These are phyloP conservation scores for Apeltes quadracus DNA, from an alignment of 2,113 vertebrate species.

Conservation along the genomic window DNA sequence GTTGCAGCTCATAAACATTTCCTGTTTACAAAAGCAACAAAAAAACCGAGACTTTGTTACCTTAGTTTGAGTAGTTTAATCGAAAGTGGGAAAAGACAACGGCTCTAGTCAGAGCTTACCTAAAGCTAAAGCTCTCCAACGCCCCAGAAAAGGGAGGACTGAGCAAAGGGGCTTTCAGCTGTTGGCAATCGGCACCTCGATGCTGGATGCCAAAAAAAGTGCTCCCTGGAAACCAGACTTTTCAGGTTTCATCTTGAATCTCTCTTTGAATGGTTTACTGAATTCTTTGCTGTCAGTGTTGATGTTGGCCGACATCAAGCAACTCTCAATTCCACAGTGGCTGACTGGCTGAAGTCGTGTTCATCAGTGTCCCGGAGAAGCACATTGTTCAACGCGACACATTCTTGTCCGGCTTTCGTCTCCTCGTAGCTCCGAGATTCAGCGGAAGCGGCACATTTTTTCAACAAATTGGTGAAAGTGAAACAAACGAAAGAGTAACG, in stretches of 20 bases:
- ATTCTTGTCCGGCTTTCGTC: neutral
- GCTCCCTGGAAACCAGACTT: neutral
- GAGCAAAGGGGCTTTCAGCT: neutral
- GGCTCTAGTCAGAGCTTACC: neutral
- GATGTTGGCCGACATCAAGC: neutral
- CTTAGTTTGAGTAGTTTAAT: neutral
- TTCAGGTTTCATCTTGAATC: neutral
- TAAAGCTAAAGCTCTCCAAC: neutral
- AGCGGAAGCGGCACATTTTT: neutral
- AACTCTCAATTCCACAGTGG: neutral
- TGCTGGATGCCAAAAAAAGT: neutral
- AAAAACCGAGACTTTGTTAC: neutral
- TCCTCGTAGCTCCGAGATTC: neutral
- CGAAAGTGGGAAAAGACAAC: neutral
- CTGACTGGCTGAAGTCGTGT: neutral
- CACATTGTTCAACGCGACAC: neutral
- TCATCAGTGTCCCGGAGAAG: neutral
- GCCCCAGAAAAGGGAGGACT: neutral
- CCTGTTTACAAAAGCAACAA: neutral
- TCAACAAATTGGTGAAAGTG: neutral
- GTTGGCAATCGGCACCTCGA: neutral
- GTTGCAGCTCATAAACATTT: neutral
- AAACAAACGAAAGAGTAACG: neutral
- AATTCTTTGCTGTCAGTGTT: neutral
- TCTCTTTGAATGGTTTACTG: neutral